Percentiles rank a stretch among this genome's conserved stretches.
Evolutionary conservation across 2,888 invertebrate genomes (phyloP).

Genomic region (Steromphala cineraria): DNA sequence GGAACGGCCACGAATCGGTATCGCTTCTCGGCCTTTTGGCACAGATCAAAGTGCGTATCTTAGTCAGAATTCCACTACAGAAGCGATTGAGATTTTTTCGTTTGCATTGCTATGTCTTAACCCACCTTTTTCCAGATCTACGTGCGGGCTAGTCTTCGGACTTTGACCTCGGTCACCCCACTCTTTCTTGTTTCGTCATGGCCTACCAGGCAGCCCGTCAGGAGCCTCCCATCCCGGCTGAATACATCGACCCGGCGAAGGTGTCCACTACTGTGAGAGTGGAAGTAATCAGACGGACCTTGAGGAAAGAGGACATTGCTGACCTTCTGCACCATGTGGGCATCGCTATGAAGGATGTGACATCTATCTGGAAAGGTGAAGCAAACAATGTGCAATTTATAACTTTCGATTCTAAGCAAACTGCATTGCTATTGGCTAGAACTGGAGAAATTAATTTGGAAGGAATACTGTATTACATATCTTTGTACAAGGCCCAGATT

Average conservation of each 20-base stretch:
- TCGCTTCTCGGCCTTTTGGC: constrained; percentile 15
- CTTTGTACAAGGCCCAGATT: not conserved
- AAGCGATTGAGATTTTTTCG: too few species aligned
- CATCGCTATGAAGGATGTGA: not conserved
- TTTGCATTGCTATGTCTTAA: too few species aligned
- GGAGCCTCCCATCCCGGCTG: not conserved
- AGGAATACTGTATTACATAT: too few species aligned
- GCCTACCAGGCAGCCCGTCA: not conserved
- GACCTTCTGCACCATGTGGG: not conserved
- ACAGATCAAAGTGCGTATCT: not conserved
- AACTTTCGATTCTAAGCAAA: not conserved
- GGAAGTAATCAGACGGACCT: not conserved
- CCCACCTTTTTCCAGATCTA: not conserved
- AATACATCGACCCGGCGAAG: not conserved
- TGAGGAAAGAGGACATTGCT: not conserved
- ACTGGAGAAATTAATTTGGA: not conserved
- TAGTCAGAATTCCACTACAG: not conserved
- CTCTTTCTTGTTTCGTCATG: not conserved
- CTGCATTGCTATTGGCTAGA: not conserved
- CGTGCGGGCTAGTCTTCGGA: not conserved
- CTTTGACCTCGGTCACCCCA: not conserved
- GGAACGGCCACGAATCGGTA: too few species aligned
- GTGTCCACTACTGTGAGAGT: too few species aligned
- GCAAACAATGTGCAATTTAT: not conserved
- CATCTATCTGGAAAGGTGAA: not conserved